Evolutionary conservation across 2,888 invertebrate genomes (phyloP).

Genomic region (Drosophila putrida): DNA sequence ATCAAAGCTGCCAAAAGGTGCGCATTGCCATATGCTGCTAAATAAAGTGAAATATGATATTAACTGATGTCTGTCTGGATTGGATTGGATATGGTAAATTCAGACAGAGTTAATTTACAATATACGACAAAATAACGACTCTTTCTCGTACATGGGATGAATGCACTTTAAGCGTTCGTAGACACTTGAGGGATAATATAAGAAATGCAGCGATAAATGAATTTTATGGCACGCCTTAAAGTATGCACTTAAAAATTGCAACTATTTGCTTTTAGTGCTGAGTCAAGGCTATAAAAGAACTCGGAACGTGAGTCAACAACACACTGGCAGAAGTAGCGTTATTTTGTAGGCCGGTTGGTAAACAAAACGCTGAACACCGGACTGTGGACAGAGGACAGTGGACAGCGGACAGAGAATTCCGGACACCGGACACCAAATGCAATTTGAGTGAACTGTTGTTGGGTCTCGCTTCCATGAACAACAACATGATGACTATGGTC

Average conservation of each 20-base stretch:
- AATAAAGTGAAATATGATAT: slow-evolving; percentile 61
- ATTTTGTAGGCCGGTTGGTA: slow-evolving; percentile 61
- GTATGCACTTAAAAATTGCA: slow-evolving; percentile 54
- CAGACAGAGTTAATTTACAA: slow-evolving; percentile 16
- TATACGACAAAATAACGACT: slow-evolving; percentile 43
- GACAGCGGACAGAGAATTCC: not conserved
- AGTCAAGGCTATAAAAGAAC: slow-evolving; percentile 32
- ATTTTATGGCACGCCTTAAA: slow-evolving; percentile 42
- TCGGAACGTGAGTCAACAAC: slow-evolving; percentile 3
- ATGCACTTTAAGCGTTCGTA: slow-evolving; percentile 33
- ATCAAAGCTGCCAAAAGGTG: slow-evolving; percentile 52
- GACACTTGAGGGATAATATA: slow-evolving; percentile 27
- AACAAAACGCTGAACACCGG: slow-evolving; percentile 52
- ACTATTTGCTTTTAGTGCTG: slow-evolving; percentile 52
- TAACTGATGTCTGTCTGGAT: slow-evolving; percentile 16
- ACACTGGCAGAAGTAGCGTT: slow-evolving; percentile 28
- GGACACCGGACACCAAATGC: slow-evolving; percentile 68
- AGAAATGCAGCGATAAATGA: slow-evolving; percentile 19
- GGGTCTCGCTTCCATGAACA: slow-evolving; percentile 73
- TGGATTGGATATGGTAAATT: not conserved
- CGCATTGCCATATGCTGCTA: slow-evolving; percentile 33
- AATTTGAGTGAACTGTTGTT: slow-evolving; percentile 79
- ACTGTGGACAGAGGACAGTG: slow-evolving; percentile 6
- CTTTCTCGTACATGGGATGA: slow-evolving; percentile 20
- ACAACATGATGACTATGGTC: slow-evolving; percentile 54